phyloP scores from a whole-genome alignment of 2,888 invertebrate genomes.

The Eristalis tenax region DNA sequence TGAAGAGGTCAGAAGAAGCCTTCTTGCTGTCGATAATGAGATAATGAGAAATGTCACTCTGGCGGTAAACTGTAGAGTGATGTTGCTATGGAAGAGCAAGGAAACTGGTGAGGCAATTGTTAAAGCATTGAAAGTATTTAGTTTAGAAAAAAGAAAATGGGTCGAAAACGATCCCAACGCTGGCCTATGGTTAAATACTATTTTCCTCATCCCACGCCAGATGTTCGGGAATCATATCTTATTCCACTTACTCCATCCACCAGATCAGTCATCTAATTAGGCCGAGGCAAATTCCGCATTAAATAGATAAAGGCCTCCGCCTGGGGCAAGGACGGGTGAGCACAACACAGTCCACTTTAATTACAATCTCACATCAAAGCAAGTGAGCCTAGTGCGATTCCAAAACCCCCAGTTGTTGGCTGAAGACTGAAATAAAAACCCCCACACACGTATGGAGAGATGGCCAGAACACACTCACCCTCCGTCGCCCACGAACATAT shows the following conservation, averaged over 20 bases:
- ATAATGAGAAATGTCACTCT: no score
- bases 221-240: not conserved
- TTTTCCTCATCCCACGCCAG: no score
- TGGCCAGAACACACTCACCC: not conserved
- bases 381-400: not conserved
- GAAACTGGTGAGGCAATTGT: no score
- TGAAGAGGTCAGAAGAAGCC: no score
- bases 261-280: not conserved
- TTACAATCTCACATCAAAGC: not conserved
- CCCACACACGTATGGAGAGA: not conserved
- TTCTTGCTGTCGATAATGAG: no score
- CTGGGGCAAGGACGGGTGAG: not conserved
- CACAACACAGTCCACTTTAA: not conserved
- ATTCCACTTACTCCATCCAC: not conserved
- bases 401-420: not conserved
- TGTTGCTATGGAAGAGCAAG: no score
- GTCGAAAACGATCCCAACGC: no score
- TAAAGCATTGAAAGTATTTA: no score
- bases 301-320: not conserved
- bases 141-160: no score
- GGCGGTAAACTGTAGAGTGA: no score
- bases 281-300: not conserved
- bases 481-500: not conserved
- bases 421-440: not conserved
- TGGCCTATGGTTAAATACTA: no score